These are phyloP conservation scores for Eueides isabella DNA, from an alignment of 1,140 invertebrate genomes.

Conservation along the genomic window DNA sequence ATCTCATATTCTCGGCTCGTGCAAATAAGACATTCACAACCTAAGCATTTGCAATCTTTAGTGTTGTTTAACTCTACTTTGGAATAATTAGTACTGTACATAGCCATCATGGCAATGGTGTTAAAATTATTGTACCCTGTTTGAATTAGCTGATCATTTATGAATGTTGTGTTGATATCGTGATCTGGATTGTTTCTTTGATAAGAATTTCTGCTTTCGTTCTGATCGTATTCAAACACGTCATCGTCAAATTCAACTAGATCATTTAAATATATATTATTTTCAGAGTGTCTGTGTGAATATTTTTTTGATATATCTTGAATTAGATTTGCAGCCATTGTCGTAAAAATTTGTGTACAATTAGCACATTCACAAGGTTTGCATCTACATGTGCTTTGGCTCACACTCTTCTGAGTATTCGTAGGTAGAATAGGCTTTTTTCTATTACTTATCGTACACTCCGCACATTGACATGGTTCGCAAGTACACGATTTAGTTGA, in stretches of 20 bases:
- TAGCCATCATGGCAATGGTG: conserved; percentile 30
- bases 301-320: conserved; percentile 48
- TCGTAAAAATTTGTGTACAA: conserved; percentile 44
- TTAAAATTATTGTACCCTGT: conserved; percentile 19
- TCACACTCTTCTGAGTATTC: not conserved
- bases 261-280: conserved; percentile 47
- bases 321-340: conserved; percentile 40
- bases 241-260: conserved; percentile 40
- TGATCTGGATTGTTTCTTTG: conserved; percentile 47
- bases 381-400: conserved; percentile 46
- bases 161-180: conserved; percentile 45
- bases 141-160: not conserved
- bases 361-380: conserved; percentile 57
- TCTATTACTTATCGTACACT: conserved; percentile 36
- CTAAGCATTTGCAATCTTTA: conserved; percentile 23
- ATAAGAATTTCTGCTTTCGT: conserved; percentile 38
- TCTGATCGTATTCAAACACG: conserved; percentile 46
- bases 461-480: conserved; percentile 52
- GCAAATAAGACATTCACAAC: conserved; percentile 50
- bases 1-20: conserved; percentile 34
- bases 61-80: conserved; percentile 19
- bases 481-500: conserved; percentile 45
- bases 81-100: conserved; percentile 26
- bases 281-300: conserved; percentile 44
- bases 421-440: not conserved